Evolutionary conservation across 2,113 vertebrate genomes (phyloP).

Genomic region (Cynopterus brachyotis): DNA sequence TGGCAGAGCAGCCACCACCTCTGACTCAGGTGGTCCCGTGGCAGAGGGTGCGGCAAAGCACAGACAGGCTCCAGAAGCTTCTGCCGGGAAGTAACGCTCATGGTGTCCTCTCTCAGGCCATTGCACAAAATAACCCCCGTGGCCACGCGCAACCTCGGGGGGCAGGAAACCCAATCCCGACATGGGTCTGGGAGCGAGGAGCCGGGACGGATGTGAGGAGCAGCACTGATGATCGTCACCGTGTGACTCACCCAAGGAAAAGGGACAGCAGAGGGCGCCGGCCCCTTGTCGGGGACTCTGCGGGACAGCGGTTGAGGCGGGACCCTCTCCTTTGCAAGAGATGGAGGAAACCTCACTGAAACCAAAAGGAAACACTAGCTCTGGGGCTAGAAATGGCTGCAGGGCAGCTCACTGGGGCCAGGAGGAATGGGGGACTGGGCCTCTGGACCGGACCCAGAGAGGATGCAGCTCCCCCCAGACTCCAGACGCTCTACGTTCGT

Average conservation of each 20-base stretch:
- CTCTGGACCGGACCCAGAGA: not conserved
- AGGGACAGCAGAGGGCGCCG: no score
- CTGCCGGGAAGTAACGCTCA: not conserved
- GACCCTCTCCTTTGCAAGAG: not conserved
- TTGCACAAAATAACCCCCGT: rapidly evolving
- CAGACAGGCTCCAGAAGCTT: rapidly evolving
- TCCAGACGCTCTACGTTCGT: not conserved
- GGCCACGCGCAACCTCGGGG: rapidly evolving
- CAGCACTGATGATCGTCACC: no score
- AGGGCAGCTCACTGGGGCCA: not conserved
- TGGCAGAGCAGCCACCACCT: not conserved
- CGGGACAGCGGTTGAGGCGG: rapidly evolving
- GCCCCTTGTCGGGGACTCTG: not conserved
- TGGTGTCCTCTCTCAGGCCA: rapidly evolving
- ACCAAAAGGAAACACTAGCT: not conserved
- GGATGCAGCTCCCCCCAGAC: not conserved
- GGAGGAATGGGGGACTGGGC: not conserved
- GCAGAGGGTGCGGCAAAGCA: not conserved
- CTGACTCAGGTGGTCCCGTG: rapidly evolving
- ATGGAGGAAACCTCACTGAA: not conserved
- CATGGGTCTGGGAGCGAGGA: not conserved
- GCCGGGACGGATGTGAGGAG: rapidly evolving
- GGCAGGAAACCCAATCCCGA: not conserved
- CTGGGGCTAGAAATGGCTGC: not conserved
- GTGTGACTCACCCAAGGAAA: not conserved